These are phyloP conservation scores for Plumapathes pennacea DNA, from an alignment of 92 coral and sea anemone genomes.

Conservation along the genomic window DNA sequence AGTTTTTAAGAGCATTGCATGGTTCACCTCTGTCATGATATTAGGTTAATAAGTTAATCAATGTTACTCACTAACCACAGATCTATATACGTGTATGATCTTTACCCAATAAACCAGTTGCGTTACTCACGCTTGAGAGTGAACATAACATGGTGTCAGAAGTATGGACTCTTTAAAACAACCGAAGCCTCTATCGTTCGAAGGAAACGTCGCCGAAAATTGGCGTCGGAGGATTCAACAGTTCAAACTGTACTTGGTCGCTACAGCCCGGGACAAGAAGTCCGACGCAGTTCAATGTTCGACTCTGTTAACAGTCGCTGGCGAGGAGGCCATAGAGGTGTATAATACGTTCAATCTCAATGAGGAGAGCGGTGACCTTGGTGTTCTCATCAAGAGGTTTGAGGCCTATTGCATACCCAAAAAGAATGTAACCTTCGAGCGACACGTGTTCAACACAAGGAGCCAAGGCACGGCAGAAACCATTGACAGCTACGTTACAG, in stretches of 20 bases:
- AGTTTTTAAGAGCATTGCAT: conserved; percentile 18
- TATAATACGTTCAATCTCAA: conserved; percentile 14
- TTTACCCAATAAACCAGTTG: too few relatives aligned
- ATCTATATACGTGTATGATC: too few relatives aligned
- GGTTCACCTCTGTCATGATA: too few relatives aligned
- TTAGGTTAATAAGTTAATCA: too few relatives aligned
- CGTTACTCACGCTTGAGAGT: too few relatives aligned
- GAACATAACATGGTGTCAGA: conserved; percentile 26
- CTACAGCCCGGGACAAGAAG: conserved; percentile 17
- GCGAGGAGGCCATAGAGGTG: conserved; percentile 21
- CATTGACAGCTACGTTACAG: conserved; percentile 35
- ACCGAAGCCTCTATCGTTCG: conserved; percentile 1
- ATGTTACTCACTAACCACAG: too few relatives aligned
- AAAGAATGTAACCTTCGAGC: conserved; percentile 25
- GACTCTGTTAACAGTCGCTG: conserved; percentile 10
- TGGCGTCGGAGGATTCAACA: conserved; percentile 19
- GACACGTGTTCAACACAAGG: conserved; percentile 32
- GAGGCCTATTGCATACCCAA: conserved; percentile 20
- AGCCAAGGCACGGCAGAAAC: conserved; percentile 11
- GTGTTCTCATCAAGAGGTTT: conserved; percentile 7
- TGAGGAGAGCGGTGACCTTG: conserved; percentile 16
- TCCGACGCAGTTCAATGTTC: conserved; percentile 28
- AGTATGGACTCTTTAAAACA: conserved; percentile 14
- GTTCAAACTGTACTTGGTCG: conserved; percentile 12
- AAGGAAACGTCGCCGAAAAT: conserved; percentile 19